Base-by-base conservation (phyloP, 2,888 invertebrate species). In the Drosophila lutescens region DNA sequence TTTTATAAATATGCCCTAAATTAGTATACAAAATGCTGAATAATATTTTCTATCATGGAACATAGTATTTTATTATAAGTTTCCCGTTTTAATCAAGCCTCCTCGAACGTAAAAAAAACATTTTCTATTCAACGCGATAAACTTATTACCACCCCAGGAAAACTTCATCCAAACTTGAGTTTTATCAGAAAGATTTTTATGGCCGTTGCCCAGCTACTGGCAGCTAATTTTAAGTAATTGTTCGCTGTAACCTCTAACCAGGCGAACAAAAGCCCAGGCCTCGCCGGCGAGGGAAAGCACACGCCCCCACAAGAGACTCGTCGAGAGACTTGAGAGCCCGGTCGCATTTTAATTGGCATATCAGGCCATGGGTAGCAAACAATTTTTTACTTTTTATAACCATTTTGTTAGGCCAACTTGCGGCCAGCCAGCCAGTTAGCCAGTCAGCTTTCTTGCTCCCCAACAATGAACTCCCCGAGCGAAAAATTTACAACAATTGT, bases 341-440 rank as follows among this genome's bases (percentile, higher is more conserved):
- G 83, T 79, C 87, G 85, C 82, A 85, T 77, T 87, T 83, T 83
- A 83, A 83, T 83, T 83, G 83, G 83, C 85, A 83, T 83, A 83
- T 87, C 87, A 85, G 79, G 72, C 60, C 74, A 59, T 74, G 67
- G 51, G 57, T 60, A 74, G 73, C 61, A 57, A 74, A 57, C 65
- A 67, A 73, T 77, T 84, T 77, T 67, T 72, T 70, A 61, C 69
- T 78, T 68, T 68, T 76, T 78, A 71, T 80, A 81, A 79, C 74
- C 74, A 70, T 77, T 77, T 79, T 82, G 86, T 59, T 80, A 81
- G 80, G 79, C 82, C 79, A 61, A 58, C 34, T 74, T 66, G 59
- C 55, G 50, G 58, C 54, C 46, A 76, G 80, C 26, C 26, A 26
- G 77, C 30, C 56, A 47, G 41, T 9, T 32, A 54, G 36, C 38